Conservation (phyloP, 2,113 vertebrate genomes). For the Meriones unguiculatus region DNA sequence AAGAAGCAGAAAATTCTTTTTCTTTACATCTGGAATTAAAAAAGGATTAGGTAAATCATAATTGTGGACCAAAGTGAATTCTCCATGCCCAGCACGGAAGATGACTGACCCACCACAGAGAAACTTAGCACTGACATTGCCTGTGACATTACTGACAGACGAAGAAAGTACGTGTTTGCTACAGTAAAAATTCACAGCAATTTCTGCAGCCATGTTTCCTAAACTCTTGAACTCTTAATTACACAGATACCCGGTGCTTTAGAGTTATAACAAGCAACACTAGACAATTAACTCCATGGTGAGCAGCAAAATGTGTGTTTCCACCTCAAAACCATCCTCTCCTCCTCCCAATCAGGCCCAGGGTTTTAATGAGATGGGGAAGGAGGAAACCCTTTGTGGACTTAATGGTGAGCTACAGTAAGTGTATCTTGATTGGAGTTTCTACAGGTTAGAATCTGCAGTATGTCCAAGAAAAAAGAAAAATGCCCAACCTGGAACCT, state of each 20-base stretch:
- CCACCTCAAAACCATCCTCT: slow-evolving; percentile 11
- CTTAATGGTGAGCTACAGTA: not conserved
- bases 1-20: not conserved
- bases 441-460: not conserved
- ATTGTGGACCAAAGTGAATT: not conserved
- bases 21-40: not conserved
- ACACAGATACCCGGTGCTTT: not conserved
- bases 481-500: not conserved
- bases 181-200: not conserved
- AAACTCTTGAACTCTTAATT: slow-evolving; percentile 46
- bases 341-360: not conserved
- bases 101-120: not conserved
- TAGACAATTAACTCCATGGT: not conserved
- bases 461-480: not conserved
- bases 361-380: not conserved
- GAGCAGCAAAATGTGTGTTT: not conserved
- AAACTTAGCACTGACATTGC: not conserved
- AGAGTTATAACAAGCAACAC: slow-evolving; percentile 39
- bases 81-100: fast-evolving
- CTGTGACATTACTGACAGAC: not conserved
- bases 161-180: not conserved
- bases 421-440: not conserved
- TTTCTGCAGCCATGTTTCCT: not conserved
- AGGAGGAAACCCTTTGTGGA: not conserved
- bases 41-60: not conserved